Base-by-base conservation (phyloP, 1,140 invertebrate species). In the Diorhabda carinulata region DNA sequence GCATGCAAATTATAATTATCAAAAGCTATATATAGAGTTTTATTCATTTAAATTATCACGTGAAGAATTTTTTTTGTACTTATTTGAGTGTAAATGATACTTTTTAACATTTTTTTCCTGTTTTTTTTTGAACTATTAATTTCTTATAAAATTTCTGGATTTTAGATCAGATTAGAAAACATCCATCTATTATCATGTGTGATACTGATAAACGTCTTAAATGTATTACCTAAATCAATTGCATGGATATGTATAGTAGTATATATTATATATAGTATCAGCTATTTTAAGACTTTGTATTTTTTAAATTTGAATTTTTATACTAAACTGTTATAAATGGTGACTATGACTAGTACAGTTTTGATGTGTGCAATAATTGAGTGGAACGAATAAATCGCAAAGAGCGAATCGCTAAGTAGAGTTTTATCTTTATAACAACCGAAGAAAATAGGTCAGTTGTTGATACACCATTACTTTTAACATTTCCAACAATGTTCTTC, bases 221-320 rank as follows among this genome's bases (percentile, higher is more conserved):
- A 78, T 78, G 74, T 78, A 79, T 80, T 78, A 25, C 25, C 25
- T 25, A 77, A 80, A 78, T 74, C 67, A 79, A 80, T 78, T 79
- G 77, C 79, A 80, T 78, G 79, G 78, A 80, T 79, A 79, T 80
- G 78, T 80, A 80, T 80, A 80, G 77, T 78, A 77, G 63, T 80
- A 79, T 70, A 74, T 80, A 77, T 73, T 77, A 78, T 77, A 78
- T 76, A 78, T 79, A 80, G 78, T 80, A 79, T 80, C 78, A 78
- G 79, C 78, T 81, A 81, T 79, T 81, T 77, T 80, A 77, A 80
- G 78, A 79, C 78, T 80, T 79, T 81, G 80, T 80, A 81, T 81
- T 80, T 81, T 81, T 81, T 80, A 80, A 81, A 81, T 81, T 81
- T 81, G 79, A 81, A 81, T 80, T 81, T 81, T 81, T 81, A 81